Conservation (phyloP, 2,797 vertebrate genomes). For the Gadopsis bispinosus region DNA sequence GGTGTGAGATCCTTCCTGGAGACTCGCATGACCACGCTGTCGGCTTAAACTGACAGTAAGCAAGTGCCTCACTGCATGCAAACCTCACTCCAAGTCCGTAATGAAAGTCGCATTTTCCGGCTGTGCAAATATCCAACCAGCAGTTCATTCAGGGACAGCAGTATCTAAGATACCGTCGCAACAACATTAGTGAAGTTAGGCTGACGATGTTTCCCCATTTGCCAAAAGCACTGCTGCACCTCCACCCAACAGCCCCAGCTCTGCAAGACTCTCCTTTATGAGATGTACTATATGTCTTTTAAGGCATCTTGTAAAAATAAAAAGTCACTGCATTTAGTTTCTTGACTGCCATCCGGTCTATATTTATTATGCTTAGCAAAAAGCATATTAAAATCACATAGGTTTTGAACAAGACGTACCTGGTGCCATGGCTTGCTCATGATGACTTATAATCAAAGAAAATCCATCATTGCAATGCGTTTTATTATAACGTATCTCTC, state of each 20-base stretch:
- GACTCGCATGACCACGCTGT: conserved; percentile 53
- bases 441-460: not conserved
- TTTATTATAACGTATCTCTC: not conserved
- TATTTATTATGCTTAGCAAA: conserved; percentile 3
- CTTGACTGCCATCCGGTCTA: conserved; percentile 8
- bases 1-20: conserved; percentile 41
- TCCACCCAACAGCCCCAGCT: conserved; percentile 31
- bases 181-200: conserved; percentile 61
- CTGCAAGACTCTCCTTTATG: conserved; percentile 47
- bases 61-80: conserved; percentile 35
- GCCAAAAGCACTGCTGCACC: conserved; percentile 41
- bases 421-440: not conserved
- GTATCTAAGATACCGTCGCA: conserved; percentile 56
- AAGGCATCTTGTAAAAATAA: conserved; percentile 29
- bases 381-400: conserved; percentile 22
- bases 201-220: conserved; percentile 48
- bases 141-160: conserved; percentile 48
- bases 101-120: conserved; percentile 65
- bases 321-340: conserved; percentile 14
- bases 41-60: conserved; percentile 43
- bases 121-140: conserved; percentile 34
- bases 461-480: conserved; percentile 9
- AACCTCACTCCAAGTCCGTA: conserved; percentile 41
- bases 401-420: conserved; percentile 3
- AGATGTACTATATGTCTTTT: conserved; percentile 31